Conservation (phyloP, 2,113 vertebrate species). For the Pao palembangensis region DNA sequence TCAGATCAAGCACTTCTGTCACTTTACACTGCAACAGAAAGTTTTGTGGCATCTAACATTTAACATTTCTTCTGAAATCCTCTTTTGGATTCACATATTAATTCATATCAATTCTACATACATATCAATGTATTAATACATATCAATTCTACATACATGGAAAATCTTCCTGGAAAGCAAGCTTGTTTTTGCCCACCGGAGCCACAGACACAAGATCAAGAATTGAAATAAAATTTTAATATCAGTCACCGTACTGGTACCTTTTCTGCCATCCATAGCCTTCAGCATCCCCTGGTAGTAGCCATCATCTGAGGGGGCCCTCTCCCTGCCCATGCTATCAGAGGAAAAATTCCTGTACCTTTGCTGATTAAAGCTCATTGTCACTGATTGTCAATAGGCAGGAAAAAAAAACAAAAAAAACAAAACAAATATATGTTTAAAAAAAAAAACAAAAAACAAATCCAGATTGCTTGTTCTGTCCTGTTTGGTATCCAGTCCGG, state of each 20-base stretch:
- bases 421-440: conserved; percentile 18
- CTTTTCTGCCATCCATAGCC: conserved; percentile 77
- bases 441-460: background rate
- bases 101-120: too few species aligned
- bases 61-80: background rate
- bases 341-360: conserved; percentile 70
- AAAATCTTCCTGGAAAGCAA: too few species aligned
- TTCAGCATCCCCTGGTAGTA: conserved; percentile 78
- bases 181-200: background rate
- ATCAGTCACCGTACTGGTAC: conserved; percentile 50
- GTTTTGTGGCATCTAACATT: background rate
- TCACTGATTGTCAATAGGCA: conserved; percentile 17
- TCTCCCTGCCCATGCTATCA: conserved; percentile 65
- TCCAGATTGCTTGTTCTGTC: conserved; percentile 17
- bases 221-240: conserved; percentile 4
- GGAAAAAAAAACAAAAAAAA: conserved; percentile 23
- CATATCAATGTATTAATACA: too few species aligned
- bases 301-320: conserved; percentile 69
- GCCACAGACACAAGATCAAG: conserved; percentile 5
- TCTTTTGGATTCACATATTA: too few species aligned
- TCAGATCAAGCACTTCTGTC: background rate
- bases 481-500: conserved; percentile 34
- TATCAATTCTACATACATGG: too few species aligned
- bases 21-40: background rate
- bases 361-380: conserved; percentile 66